phyloP scores from a whole-genome alignment of 2,797 vertebrate species.

The Lithobates sylvaticus region DNA sequence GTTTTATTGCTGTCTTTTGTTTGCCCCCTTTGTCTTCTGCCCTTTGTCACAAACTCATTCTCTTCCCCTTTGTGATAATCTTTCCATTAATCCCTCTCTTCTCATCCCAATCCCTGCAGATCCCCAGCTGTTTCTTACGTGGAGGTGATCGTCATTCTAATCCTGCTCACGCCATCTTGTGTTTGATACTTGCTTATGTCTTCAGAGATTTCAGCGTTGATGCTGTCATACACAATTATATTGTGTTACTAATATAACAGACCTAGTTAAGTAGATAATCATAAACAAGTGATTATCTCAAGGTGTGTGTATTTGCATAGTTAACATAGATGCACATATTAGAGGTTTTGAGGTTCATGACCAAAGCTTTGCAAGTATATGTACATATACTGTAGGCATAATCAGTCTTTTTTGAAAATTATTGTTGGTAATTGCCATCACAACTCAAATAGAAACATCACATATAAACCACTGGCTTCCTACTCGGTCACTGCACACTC shows the following conservation, averaged over 20 bases:
- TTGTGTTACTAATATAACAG: neutral
- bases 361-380: neutral
- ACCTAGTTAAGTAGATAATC: neutral
- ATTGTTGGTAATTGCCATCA: too few relatives aligned
- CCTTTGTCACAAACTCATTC: conserved; percentile 18
- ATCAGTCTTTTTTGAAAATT: too few relatives aligned
- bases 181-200: conserved; percentile 22
- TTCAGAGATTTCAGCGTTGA: conserved; percentile 16
- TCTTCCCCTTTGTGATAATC: conserved; percentile 29
- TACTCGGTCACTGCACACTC: too few relatives aligned
- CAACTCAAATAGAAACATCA: too few relatives aligned
- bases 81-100: conserved; percentile 24
- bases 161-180: conserved; percentile 45
- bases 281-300: neutral
- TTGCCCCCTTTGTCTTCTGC: conserved; percentile 11
- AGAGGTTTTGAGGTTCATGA: neutral
- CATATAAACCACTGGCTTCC: too few relatives aligned
- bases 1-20: neutral
- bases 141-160: conserved; percentile 45
- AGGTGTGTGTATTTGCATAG: neutral
- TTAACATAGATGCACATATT: neutral
- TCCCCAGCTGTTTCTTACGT: conserved; percentile 40
- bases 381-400: too few relatives aligned
- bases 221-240: neutral
- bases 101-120: conserved; percentile 43